These are phyloP conservation scores for Musca vetustissima DNA, from an alignment of 1,140 invertebrate genomes.

Conservation along the genomic window DNA sequence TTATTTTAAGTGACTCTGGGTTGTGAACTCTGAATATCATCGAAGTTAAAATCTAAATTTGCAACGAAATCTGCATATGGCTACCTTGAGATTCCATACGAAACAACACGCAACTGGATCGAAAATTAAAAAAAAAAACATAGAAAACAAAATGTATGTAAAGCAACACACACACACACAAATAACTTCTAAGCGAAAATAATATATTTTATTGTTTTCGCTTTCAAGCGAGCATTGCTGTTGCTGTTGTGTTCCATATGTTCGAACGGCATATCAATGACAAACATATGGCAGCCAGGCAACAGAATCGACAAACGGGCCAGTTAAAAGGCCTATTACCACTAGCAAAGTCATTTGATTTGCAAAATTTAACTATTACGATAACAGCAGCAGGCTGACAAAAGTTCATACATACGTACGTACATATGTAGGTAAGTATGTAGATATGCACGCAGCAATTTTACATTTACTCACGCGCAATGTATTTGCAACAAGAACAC, in stretches of 20 bases:
- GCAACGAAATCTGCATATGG: slow-evolving; percentile 19
- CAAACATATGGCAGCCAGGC: neutral
- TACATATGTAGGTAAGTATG: too few species aligned
- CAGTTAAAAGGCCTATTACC: slow-evolving; percentile 23
- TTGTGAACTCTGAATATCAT: slow-evolving; percentile 22
- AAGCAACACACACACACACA: too few species aligned
- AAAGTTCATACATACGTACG: too few species aligned
- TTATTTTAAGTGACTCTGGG: slow-evolving; percentile 22
- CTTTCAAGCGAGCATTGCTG: neutral
- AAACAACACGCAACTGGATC: slow-evolving; percentile 18
- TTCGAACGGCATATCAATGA: too few species aligned
- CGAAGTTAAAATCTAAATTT: neutral
- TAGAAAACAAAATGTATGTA: neutral
- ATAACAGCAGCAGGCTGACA: too few species aligned
- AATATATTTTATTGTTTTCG: too few species aligned
- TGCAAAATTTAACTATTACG: neutral
- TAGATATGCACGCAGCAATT: too few species aligned
- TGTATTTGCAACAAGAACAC: too few species aligned
- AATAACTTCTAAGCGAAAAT: too few species aligned
- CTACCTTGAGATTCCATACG: slow-evolving; percentile 23
- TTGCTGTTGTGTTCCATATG: too few species aligned
- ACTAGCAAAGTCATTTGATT: slow-evolving; percentile 11
- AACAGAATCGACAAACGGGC: neutral
- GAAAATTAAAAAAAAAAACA: neutral
- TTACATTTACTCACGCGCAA: too few species aligned